A percentile compares a stretch with the other conserved stretches of the same genome.
phyloP scores from a whole-genome alignment of 2,797 vertebrate genomes.

The Chelon auratus region DNA sequence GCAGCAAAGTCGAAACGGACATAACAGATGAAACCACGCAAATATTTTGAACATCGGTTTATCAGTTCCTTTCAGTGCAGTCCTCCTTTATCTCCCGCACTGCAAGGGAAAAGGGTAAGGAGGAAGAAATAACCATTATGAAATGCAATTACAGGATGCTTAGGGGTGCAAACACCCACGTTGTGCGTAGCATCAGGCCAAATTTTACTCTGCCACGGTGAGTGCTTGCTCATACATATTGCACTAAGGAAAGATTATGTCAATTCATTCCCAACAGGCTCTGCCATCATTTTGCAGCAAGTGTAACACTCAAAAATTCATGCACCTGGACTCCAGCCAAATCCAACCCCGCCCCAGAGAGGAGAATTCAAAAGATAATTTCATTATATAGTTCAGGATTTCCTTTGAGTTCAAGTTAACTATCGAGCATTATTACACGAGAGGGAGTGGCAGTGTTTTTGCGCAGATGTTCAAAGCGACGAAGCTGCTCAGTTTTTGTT shows the following conservation, averaged over 20 bases:
- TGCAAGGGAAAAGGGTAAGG: slow-evolving; percentile 41
- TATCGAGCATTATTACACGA: slow-evolving; percentile 16
- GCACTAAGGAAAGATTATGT: slow-evolving; percentile 69
- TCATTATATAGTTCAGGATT: slow-evolving; percentile 31
- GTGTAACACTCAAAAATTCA: slow-evolving; percentile 63
- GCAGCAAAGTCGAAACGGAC: slow-evolving; percentile 54
- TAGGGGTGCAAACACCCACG: slow-evolving; percentile 61
- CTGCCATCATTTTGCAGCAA: slow-evolving; percentile 59
- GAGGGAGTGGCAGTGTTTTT: slow-evolving; percentile 8
- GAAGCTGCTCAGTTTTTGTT: slow-evolving; percentile 11
- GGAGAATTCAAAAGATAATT: slow-evolving; percentile 29
- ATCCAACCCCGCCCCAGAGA: not conserved
- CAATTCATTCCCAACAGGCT: slow-evolving; percentile 62
- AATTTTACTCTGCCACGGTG: slow-evolving; percentile 62
- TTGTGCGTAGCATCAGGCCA: slow-evolving; percentile 50
- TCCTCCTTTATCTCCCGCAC: slow-evolving; percentile 44
- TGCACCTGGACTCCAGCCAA: slow-evolving; percentile 59
- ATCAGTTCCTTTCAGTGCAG: slow-evolving; percentile 32
- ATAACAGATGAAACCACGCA: slow-evolving; percentile 48
- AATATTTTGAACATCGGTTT: slow-evolving; percentile 46
- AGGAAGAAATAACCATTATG: slow-evolving; percentile 62
- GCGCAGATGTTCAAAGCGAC: slow-evolving; percentile 15
- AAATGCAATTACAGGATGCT: slow-evolving; percentile 74
- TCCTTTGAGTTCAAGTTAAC: slow-evolving; percentile 33
- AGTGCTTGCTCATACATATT: slow-evolving; percentile 71